Conservation (phyloP, 1,140 invertebrate genomes). For the Brachystomella parvula region DNA sequence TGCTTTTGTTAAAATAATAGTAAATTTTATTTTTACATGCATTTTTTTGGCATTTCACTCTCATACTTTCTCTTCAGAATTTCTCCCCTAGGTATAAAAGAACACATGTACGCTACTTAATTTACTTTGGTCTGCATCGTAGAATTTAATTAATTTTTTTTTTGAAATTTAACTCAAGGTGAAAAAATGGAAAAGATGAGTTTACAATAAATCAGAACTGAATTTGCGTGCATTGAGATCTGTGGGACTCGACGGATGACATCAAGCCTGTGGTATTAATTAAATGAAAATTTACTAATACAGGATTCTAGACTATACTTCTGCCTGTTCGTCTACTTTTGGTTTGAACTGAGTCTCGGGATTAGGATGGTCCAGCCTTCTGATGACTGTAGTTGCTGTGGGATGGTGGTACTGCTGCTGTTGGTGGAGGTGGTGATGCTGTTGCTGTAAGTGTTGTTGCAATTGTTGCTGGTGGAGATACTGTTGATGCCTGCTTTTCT, state of each 20-base stretch:
- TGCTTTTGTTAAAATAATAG: too few relatives aligned
- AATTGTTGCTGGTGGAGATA: slow-evolving; percentile 21
- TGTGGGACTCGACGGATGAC: background rate
- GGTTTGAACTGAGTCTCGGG: slow-evolving; percentile 38
- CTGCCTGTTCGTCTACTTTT: slow-evolving; percentile 35
- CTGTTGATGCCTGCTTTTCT: slow-evolving; percentile 33
- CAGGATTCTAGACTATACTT: slow-evolving; percentile 19
- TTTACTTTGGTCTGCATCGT: too few relatives aligned
- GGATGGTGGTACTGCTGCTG: slow-evolving; percentile 20
- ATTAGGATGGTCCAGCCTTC: slow-evolving; percentile 30
- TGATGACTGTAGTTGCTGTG: slow-evolving; percentile 22
- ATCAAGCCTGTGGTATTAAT: background rate
- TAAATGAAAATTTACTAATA: background rate
- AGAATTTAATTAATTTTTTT: background rate
- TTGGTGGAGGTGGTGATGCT: background rate
- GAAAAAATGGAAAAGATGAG: too few relatives aligned
- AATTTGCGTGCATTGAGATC: background rate
- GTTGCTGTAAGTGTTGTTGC: slow-evolving; percentile 20
- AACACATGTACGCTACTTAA: too few relatives aligned
- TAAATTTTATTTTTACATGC: too few relatives aligned
- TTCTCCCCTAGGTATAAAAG: too few relatives aligned
- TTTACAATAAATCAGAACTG: too few relatives aligned
- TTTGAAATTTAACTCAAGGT: background rate
- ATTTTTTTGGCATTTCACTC: too few relatives aligned
- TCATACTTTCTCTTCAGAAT: too few relatives aligned